Percentiles rank a stretch among this genome's conserved stretches.
Evolutionary conservation across 1,140 invertebrate species (phyloP).

Genomic region (Babylonia areolata): DNA sequence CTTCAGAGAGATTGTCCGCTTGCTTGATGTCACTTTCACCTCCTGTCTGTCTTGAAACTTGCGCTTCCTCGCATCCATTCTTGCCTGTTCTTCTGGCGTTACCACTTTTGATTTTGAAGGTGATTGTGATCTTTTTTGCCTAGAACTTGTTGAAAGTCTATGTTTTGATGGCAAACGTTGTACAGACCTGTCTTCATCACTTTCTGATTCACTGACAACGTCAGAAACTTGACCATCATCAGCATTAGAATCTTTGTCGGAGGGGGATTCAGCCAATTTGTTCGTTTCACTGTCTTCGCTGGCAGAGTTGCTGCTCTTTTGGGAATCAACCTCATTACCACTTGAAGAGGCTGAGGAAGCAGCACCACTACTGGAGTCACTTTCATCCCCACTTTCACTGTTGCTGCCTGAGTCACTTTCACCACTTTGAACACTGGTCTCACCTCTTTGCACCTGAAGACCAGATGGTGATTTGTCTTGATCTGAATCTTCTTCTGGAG

Average conservation of each 20-base stretch:
- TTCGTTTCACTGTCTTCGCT: constrained; percentile 27
- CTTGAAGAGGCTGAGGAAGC: not conserved
- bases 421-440: too few species aligned
- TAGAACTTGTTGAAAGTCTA: not conserved
- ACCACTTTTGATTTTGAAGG: constrained; percentile 4
- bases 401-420: constrained; percentile 29
- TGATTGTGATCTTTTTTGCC: not conserved
- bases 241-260: not conserved
- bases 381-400: constrained; percentile 27
- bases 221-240: constrained; percentile 12
- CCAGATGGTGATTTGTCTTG: not conserved
- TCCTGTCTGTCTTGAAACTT: constrained; percentile 48
- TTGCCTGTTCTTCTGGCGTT: constrained; percentile 45
- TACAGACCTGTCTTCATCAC: not conserved
- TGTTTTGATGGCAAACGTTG: not conserved
- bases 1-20: constrained; percentile 46
- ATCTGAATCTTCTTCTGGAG: not conserved
- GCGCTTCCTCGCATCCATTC: constrained; percentile 47
- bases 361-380: constrained; percentile 7
- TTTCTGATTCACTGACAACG: constrained; percentile 15
- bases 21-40: constrained; percentile 29
- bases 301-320: constrained; percentile 20
- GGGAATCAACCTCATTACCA: constrained; percentile 11
- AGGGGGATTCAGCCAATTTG: not conserved
- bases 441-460: not conserved